phyloP scores from a whole-genome alignment of 2,888 invertebrate species.

The Dichetophora obliterata region DNA sequence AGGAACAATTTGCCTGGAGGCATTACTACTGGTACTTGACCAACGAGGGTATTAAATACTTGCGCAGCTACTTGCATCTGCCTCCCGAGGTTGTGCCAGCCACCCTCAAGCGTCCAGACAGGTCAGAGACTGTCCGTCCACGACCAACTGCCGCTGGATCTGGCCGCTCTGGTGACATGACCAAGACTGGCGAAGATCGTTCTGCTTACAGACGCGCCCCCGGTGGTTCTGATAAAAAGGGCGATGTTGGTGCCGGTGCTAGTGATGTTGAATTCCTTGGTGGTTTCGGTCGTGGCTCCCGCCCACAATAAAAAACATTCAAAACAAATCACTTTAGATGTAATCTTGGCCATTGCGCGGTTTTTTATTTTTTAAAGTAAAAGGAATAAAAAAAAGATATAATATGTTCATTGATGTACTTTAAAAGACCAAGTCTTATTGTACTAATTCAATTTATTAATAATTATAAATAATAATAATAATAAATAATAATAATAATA shows the following conservation, averaged over 20 bases:
- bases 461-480: too few relatives aligned
- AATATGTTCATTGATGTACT: too few relatives aligned
- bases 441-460: too few relatives aligned
- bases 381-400: too few relatives aligned
- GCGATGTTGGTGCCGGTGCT: too few relatives aligned
- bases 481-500: too few relatives aligned
- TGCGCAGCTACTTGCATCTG: conserved; percentile 94
- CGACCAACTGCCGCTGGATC: too few relatives aligned
- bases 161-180: conserved; percentile 79
- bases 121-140: conserved; percentile 87
- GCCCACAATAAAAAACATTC: conserved; percentile 72
- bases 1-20: conserved; percentile 99
- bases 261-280: too few relatives aligned
- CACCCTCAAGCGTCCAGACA: conserved; percentile 91
- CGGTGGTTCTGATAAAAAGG: too few relatives aligned
- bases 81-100: conserved; percentile 99
- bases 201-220: conserved; percentile 85
- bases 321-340: conserved; percentile 34
- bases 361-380: conserved; percentile 42
- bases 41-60: conserved; percentile 97
- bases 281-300: too few relatives aligned
- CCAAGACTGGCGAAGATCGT: conserved; percentile 85
- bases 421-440: too few relatives aligned
- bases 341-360: conserved; percentile 34
- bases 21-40: conserved; percentile 99